phyloP scores from a whole-genome alignment of 2,888 invertebrate genomes.

The Ochlodes sylvanus region DNA sequence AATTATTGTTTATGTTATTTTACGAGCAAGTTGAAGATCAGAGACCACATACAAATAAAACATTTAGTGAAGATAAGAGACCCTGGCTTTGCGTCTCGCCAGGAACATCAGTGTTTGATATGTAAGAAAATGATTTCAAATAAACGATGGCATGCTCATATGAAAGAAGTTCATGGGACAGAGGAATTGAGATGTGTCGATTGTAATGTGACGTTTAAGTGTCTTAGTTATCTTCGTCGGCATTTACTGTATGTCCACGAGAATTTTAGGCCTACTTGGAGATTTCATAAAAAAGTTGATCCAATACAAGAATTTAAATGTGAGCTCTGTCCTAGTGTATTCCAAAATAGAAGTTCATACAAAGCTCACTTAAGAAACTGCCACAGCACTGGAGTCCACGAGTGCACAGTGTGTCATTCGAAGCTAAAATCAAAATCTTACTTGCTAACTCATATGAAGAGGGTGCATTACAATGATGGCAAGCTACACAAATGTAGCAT shows the following conservation, averaged over 20 bases:
- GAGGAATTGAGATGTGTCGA: slow-evolving; percentile 34
- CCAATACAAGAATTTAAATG: slow-evolving; percentile 41
- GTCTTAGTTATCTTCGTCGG: slow-evolving; percentile 38
- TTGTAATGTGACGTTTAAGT: slow-evolving; percentile 45
- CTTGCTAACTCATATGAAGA: slow-evolving; percentile 47
- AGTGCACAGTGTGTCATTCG: slow-evolving; percentile 52
- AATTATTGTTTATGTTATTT: slow-evolving; percentile 36
- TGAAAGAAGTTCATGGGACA: slow-evolving; percentile 44
- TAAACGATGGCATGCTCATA: slow-evolving; percentile 49
- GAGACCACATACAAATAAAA: slow-evolving; percentile 36
- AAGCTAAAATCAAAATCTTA: slow-evolving; percentile 50
- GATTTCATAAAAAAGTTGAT: slow-evolving; percentile 11
- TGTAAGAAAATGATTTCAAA: slow-evolving; percentile 47
- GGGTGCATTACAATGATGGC: slow-evolving; percentile 55
- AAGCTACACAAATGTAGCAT: slow-evolving; percentile 49
- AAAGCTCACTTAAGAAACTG: slow-evolving; percentile 50
- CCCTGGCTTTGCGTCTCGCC: slow-evolving; percentile 14
- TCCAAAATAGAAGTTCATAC: slow-evolving; percentile 42
- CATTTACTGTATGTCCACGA: slow-evolving; percentile 43
- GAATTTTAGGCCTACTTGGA: slow-evolving; percentile 30
- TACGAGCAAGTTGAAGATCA: slow-evolving; percentile 21
- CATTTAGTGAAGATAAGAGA: slow-evolving; percentile 24
- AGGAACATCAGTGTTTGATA: slow-evolving; percentile 40
- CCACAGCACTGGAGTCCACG: slow-evolving; percentile 44
- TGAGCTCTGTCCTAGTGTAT: slow-evolving; percentile 44